Base-by-base conservation (phyloP, 2,113 vertebrate genomes). In the Otis tarda region DNA sequence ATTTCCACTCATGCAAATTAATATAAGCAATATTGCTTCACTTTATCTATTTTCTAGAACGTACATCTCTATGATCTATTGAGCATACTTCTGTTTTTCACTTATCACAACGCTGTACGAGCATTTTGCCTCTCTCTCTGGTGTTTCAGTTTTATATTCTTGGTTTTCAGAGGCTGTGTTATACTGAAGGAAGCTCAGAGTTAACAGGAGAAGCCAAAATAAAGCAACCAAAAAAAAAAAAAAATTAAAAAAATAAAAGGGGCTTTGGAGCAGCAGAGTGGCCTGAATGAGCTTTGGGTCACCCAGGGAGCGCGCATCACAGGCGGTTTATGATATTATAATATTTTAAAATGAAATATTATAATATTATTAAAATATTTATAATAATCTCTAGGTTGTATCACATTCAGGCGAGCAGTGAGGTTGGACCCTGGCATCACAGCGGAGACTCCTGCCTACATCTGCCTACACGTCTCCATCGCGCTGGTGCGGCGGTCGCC, bases 401-500 rank as follows among this genome's bases (percentile, higher is more conserved):
- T 74, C 83, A 30, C 4, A 1, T 24, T 7, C 23, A 18, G 49
- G 47, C 39, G 47, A 55, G 24, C 24, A 24, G 55, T 4, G n/a
- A 56, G 41, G 35, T 50, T 12, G 9, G 22, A 56, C 47, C 61
- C 16, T 5, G 3, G 53, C 55, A 30, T 41, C 39, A 2, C 47
- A 21, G 23, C 55, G 3, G 41, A 49, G 50, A 10, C 56, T 63
- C 24, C 80, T 77, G 41, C 64, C 80, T 27, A 8, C 65, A 8
- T 49, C 71, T 64, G 50, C 57, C 68, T 10, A 10, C 23, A 5
- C 22, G 23, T 4, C 64, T 35, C 55, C 71, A 9, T 9, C 6
- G 0, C 1, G 3, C 43, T 10, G 60, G 6, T 6, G 4, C 1
- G 2, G 50, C 5, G 1, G 11, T 28, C 9, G 1, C n/a, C 2